Conservation (phyloP, 1,140 invertebrate species). For the Aphelenchoides avenae region DNA sequence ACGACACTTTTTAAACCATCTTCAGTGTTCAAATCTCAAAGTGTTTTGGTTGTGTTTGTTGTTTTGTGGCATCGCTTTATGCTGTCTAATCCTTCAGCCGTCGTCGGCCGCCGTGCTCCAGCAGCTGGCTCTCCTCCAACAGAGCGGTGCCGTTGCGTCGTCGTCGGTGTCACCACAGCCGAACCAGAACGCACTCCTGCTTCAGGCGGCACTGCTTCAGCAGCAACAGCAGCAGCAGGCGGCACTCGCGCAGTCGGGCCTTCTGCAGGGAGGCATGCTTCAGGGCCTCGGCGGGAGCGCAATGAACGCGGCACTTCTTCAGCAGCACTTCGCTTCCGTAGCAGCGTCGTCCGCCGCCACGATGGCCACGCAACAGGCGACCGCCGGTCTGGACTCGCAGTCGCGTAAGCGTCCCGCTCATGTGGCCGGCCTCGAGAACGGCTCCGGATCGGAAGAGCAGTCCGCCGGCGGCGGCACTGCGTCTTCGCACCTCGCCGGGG, state of each 20-base stretch:
- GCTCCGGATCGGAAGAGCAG: no score
- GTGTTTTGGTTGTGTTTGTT: conserved; percentile 21
- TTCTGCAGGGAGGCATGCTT: no score
- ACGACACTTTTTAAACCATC: conserved; percentile 8
- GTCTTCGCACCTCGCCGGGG: no score
- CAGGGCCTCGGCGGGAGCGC: no score
- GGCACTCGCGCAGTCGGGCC: conserved; percentile 3
- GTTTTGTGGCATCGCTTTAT: conserved; percentile 29
- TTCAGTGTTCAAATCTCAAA: conserved; percentile 24
- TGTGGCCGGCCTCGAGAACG: conserved; percentile 12
- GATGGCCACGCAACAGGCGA: neutral
- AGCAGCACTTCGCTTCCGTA: neutral
- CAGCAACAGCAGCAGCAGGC: conserved; percentile 23
- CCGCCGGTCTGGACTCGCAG: neutral
- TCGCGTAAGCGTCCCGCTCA: conserved; percentile 13
- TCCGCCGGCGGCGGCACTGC: no score
- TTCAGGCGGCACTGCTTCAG: conserved; percentile 18
- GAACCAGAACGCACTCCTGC: conserved; percentile 11
- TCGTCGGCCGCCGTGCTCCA: conserved; percentile 29
- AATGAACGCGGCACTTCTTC: no score
- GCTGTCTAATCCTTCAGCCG: conserved; percentile 38
- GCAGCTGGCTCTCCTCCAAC: conserved; percentile 41
- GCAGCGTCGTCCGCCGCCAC: neutral
- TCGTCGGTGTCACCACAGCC: neutral
- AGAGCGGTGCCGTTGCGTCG: conserved; percentile 20